Percentiles rank a stretch among this genome's conserved stretches.
Conservation (phyloP, 2,888 invertebrate genomes). For the Aporophyla lueneburgensis region DNA sequence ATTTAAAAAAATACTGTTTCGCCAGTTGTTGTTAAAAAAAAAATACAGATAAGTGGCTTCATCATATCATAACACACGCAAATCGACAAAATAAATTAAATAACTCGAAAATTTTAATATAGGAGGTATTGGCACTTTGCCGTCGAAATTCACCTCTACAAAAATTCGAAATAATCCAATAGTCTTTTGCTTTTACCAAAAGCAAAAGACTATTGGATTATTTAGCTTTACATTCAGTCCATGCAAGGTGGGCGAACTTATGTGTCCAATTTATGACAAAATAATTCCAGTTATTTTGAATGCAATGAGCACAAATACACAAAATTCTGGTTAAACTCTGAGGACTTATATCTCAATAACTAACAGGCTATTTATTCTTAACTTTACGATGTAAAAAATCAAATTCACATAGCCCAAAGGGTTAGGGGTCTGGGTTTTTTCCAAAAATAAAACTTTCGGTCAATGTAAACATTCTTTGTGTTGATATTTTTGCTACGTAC, state of each 20-base stretch:
- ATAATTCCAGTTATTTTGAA: constrained; percentile 35
- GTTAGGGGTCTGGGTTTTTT: constrained; percentile 5
- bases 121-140: too few relatives aligned
- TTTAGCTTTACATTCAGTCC: constrained; percentile 38
- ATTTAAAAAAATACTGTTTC: too few relatives aligned
- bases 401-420: constrained; percentile 19
- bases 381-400: constrained; percentile 45
- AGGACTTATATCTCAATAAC: constrained; percentile 26
- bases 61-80: too few relatives aligned
- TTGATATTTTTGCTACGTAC: constrained; percentile 64
- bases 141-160: background rate
- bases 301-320: constrained; percentile 19
- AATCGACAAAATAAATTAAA: too few relatives aligned
- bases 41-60: too few relatives aligned
- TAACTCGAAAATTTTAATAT: too few relatives aligned
- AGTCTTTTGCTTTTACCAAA: too few relatives aligned
- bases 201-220: too few relatives aligned
- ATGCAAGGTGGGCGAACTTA: constrained; percentile 15
- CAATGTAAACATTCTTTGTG: constrained; percentile 21
- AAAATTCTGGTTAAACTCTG: constrained; percentile 30
- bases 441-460: constrained; percentile 33
- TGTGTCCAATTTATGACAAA: constrained; percentile 26
- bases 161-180: background rate
- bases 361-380: constrained; percentile 37
- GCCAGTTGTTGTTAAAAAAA: too few relatives aligned